These are phyloP conservation scores for Scleropages formosus DNA, from an alignment of 2,797 vertebrate genomes.

Conservation along the genomic window DNA sequence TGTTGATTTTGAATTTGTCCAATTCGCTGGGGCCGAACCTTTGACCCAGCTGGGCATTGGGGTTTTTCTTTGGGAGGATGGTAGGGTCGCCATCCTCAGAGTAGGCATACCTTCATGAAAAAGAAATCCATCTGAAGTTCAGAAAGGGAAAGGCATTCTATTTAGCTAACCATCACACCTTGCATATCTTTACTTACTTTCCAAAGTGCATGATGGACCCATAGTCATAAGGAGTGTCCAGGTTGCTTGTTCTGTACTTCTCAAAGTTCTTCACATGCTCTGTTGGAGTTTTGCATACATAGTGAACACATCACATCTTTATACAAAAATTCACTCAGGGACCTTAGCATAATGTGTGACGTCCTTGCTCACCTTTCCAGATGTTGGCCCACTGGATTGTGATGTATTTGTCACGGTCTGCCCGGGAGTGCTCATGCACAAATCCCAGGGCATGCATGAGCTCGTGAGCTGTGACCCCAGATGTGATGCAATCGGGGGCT, in stretches of 20 bases:
- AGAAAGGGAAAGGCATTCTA: not conserved
- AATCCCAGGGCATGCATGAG: conserved; percentile 84
- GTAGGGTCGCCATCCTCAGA: conserved; percentile 69
- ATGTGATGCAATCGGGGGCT: conserved; percentile 70
- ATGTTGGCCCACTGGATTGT: conserved; percentile 85
- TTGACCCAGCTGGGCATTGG: conserved; percentile 62
- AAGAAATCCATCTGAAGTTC: not conserved
- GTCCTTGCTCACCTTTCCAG: conserved; percentile 70
- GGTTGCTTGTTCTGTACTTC: conserved; percentile 74
- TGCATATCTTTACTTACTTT: conserved; percentile 61
- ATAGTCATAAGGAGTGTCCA: conserved; percentile 81
- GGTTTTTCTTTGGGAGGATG: conserved; percentile 60
- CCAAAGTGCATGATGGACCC: conserved; percentile 87
- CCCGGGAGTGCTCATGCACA: conserved; percentile 83
- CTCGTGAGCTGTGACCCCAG: conserved; percentile 81
- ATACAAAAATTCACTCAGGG: not conserved
- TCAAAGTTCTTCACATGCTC: conserved; percentile 78
- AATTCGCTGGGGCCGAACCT: conserved; percentile 59
- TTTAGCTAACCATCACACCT: not conserved
- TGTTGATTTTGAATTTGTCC: conserved; percentile 73
- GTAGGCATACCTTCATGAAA: conserved; percentile 63
- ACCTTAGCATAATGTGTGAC: not conserved
- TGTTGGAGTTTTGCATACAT: conserved; percentile 44
- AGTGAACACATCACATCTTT: not conserved
- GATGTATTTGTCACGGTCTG: conserved; percentile 82